phyloP scores from a whole-genome alignment of 2,113 vertebrate species.

The Chlorocebus sabaeus region DNA sequence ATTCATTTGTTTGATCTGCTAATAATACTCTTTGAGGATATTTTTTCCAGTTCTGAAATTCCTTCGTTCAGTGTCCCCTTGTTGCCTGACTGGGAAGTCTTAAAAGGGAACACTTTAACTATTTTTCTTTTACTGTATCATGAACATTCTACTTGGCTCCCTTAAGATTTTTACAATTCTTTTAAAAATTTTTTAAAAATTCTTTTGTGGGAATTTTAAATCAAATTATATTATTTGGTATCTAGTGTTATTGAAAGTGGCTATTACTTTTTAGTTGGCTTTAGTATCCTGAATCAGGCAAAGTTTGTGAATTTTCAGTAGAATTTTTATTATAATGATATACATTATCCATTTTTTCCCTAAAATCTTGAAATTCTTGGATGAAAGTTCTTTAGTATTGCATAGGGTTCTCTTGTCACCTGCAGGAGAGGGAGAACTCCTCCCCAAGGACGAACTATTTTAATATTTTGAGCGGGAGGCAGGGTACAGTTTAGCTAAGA shows the following conservation, averaged over 20 bases:
- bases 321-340: background rate
- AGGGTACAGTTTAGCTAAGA: background rate
- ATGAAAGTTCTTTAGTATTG: background rate
- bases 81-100: background rate
- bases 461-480: background rate
- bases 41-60: constrained; percentile 1
- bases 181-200: background rate
- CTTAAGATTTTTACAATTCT: background rate
- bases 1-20: background rate
- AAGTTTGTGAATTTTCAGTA: background rate
- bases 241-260: background rate
- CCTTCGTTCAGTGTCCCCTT: background rate
- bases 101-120: background rate
- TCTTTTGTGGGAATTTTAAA: background rate
- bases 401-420: background rate
- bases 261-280: background rate
- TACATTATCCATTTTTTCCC: background rate
- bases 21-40: background rate
- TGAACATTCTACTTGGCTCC: background rate
- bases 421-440: background rate
- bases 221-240: background rate
- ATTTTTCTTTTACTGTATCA: background rate
- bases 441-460: background rate
- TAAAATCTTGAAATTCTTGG: background rate
- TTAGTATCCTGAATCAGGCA: background rate